These are phyloP conservation scores for Oscheius sp. DNA, from an alignment of 2,888 invertebrate genomes.

Conservation along the genomic window DNA sequence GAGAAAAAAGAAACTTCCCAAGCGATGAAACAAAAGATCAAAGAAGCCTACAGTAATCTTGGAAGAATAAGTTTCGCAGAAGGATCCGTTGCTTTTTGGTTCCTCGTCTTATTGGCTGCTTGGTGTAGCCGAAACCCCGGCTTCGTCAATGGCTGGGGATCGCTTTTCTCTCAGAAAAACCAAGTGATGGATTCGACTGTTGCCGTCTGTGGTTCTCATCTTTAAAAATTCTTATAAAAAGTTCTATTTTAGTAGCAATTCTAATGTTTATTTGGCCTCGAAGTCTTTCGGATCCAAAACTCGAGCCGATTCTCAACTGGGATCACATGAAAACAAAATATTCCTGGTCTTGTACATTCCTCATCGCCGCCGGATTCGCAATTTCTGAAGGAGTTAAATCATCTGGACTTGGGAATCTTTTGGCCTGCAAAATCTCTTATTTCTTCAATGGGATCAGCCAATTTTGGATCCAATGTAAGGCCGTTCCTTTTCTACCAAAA, in stretches of 20 bases:
- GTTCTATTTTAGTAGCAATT: constrained; percentile 35
- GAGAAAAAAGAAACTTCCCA: background rate
- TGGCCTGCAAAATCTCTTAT: constrained; percentile 34
- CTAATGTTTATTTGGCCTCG: constrained; percentile 47
- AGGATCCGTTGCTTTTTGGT: background rate
- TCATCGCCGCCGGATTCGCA: constrained; percentile 54
- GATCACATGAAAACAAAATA: constrained; percentile 43
- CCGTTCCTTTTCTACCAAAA: background rate
- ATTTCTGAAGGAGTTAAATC: constrained; percentile 48
- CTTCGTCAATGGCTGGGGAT: constrained; percentile 10
- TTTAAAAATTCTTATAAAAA: no score
- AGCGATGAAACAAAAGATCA: constrained; percentile 12
- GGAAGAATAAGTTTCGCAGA: constrained; percentile 10
- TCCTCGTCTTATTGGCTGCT: background rate
- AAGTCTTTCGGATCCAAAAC: background rate
- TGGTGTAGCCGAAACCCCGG: constrained; percentile 18
- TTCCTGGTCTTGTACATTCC: constrained; percentile 47
- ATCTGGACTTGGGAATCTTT: constrained; percentile 39
- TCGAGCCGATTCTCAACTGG: constrained; percentile 49
- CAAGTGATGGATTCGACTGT: constrained; percentile 38
- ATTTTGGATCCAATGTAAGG: constrained; percentile 23
- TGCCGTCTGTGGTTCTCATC: no score
- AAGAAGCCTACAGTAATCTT: background rate
- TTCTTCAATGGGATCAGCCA: background rate
- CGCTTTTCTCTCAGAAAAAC: background rate